Evolutionary conservation across 2,113 vertebrate genomes (phyloP), one percentile per base, ranked within the genome.

Genomic region (Ammodramus savannarum): DNA sequence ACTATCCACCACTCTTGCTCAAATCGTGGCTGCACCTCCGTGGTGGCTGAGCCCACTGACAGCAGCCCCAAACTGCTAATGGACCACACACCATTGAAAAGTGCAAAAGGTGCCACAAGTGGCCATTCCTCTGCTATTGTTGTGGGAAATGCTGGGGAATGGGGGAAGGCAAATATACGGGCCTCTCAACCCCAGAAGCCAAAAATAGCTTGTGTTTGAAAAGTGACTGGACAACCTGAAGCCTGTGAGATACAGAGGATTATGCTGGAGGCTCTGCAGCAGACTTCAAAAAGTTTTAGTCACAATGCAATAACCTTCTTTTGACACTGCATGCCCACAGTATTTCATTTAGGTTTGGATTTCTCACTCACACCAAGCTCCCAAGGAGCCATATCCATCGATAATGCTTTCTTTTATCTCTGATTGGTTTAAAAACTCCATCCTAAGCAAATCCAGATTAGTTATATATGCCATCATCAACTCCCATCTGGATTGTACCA

Each of bases 341-440:
- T 73, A 79, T 72, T 90, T 89, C 77, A 63, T 69, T 96, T 69
- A 57, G 62, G 34, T 73, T 79, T 79, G 46, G 44, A 87, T 89
- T 94, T 91, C 54, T 79, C 74, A 69, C 58, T 89, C 66, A 79
- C 41, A 44, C 38, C 32, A 54, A 82, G 81, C 29, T 97, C 91
- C 91, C 87, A 94, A 65, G 73, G 86, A 95, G 73, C 80, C 2
- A 0, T 51, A 76, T 57, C 58, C 84, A 78, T 89, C 5, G 3
- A 93, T 89, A 95, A 92, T 58, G 44, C 49, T 68, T 93, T 87
- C 59, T 89, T 93, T 89, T 81, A 89, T 85, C 84, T 91, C 68
- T 90, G 81, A 92, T 71, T 92, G 58, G 77, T 79, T 89, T 85
- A 69, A 95, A 95, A 58, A 69, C 34, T 87, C 44, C 46, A 83